Evolutionary conservation across 2,797 vertebrate genomes (phyloP).

Genomic region (Clarias fuscus): DNA sequence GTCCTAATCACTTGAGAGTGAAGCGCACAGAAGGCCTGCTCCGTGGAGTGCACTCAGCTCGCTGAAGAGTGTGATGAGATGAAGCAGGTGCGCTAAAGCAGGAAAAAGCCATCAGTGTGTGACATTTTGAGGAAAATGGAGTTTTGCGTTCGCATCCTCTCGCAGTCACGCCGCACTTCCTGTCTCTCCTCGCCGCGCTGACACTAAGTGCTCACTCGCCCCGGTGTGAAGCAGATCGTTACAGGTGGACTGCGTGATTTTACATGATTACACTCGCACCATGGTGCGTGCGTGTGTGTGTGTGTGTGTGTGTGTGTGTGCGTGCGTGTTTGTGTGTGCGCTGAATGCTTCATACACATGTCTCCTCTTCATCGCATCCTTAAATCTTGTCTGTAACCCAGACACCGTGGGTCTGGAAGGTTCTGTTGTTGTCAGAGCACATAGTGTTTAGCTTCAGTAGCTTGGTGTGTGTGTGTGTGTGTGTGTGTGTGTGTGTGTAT

Average conservation of each 20-base stretch:
- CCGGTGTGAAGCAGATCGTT: background rate
- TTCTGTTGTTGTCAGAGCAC: background rate
- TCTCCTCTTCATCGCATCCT: background rate
- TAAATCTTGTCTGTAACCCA: background rate
- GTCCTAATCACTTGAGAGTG: background rate
- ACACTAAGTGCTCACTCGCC: background rate
- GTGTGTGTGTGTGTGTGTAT: too few relatives aligned
- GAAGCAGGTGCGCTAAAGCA: slow-evolving; percentile 14
- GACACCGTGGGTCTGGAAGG: background rate
- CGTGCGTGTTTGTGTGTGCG: background rate
- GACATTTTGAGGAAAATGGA: background rate
- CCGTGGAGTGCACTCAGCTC: background rate
- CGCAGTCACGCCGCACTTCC: background rate
- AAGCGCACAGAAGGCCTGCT: background rate
- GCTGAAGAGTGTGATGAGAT: background rate
- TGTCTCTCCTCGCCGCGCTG: background rate
- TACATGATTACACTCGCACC: background rate
- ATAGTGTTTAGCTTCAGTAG: too few relatives aligned
- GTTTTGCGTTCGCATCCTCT: background rate
- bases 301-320: background rate
- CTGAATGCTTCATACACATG: background rate
- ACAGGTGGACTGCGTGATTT: background rate
- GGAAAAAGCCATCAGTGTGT: background rate
- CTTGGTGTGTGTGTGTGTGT: too few relatives aligned
- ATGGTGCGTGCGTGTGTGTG: background rate